Conservation (phyloP, 2,888 invertebrate genomes). For the Thera obeliscata region DNA sequence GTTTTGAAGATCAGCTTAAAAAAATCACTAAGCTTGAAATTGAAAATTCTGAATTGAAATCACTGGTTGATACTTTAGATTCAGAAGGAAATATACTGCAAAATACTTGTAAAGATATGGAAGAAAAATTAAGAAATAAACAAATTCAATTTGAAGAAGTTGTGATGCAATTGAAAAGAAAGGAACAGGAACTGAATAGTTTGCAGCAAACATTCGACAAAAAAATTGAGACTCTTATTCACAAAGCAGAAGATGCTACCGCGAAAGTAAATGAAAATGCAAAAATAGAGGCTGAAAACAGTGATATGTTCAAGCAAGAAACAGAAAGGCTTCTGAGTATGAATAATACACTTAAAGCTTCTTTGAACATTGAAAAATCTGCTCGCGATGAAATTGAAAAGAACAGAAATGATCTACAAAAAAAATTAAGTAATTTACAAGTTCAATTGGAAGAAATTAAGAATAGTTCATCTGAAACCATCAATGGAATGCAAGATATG, state of each 20-base stretch:
- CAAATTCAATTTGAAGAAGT: slow-evolving; percentile 25
- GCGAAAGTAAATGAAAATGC: slow-evolving; percentile 24
- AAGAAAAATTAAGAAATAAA: slow-evolving; percentile 8
- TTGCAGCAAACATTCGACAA: slow-evolving; percentile 2
- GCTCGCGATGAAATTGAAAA: slow-evolving; percentile 47
- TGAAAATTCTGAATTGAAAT: slow-evolving; percentile 9
- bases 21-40: slow-evolving; percentile 16
- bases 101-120: slow-evolving; percentile 8
- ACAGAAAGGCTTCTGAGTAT: slow-evolving; percentile 21
- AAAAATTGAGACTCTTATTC: slow-evolving; percentile 7
- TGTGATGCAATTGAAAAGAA: slow-evolving; percentile 31
- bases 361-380: slow-evolving; percentile 47
- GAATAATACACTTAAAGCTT: slow-evolving; percentile 38
- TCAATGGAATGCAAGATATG: slow-evolving; percentile 28
- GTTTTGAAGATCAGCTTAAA: slow-evolving; percentile 15
- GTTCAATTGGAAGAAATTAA: slow-evolving; percentile 33
- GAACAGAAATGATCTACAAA: slow-evolving; percentile 44
- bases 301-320: slow-evolving; percentile 15
- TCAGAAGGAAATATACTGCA: slow-evolving; percentile 11
- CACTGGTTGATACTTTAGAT: slow-evolving; percentile 6
- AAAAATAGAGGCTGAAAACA: slow-evolving; percentile 22
- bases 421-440: slow-evolving; percentile 44
- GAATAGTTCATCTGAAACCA: slow-evolving; percentile 2
- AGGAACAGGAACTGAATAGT: slow-evolving; percentile 28
- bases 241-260: slow-evolving; percentile 8